Percentiles rank a stretch among this genome's conserved stretches.
Conservation (phyloP, 2,113 vertebrate species). For the Crotalus helleri region DNA sequence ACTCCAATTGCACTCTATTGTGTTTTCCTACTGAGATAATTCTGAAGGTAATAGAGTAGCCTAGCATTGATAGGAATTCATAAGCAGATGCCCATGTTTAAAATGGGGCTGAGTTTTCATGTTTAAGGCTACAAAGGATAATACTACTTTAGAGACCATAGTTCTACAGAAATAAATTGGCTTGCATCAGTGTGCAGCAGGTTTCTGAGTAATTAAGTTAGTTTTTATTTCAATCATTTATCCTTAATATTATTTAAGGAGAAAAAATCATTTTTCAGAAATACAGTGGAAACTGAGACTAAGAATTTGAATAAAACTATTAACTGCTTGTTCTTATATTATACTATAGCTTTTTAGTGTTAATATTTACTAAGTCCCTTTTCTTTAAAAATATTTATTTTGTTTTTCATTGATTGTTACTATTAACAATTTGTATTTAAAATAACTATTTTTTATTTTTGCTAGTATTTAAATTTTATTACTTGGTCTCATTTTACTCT, state of each 20-base stretch:
- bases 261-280: neutral
- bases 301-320: neutral
- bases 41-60: neutral
- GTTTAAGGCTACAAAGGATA: constrained; percentile 1
- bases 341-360: neutral
- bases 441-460: neutral
- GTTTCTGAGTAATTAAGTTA: constrained; percentile 9
- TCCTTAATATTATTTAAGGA: neutral
- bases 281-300: neutral
- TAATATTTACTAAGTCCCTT: neutral
- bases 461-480: neutral
- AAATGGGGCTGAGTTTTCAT: neutral
- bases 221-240: constrained; percentile 17
- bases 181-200: neutral
- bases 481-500: neutral
- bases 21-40: neutral
- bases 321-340: neutral
- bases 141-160: constrained; percentile 3
- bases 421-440: neutral
- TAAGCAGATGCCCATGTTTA: neutral
- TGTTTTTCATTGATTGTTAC: neutral
- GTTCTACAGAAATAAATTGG: constrained; percentile 5
- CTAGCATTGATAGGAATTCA: constrained; percentile 1
- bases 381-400: neutral
- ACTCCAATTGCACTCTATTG: neutral